Base-by-base conservation (phyloP, 2,888 invertebrate genomes). In the Plemyria rubiginata region DNA sequence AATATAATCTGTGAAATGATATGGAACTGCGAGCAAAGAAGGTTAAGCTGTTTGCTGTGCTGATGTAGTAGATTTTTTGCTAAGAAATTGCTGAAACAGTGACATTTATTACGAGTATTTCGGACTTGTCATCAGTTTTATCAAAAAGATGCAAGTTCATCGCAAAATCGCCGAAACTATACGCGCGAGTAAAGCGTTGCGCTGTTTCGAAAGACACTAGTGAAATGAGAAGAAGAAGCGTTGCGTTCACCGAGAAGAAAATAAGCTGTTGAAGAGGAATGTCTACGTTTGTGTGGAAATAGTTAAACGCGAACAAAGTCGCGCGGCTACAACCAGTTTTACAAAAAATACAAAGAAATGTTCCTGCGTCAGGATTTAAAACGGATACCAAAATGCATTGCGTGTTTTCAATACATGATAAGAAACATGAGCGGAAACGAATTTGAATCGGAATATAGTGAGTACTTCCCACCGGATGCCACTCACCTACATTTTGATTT, bases 391-490 rank as follows among this genome's bases (percentile, higher is more conserved):
- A 45, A 65, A 50, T 53, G 43, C 8, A 60, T 71, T 67, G 74
- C 70, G 63, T 61, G 66, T 68, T 72, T 70, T 77, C 74, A 74
- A 64, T 55, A 65, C 70, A 74, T 58, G 66, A 65, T 69, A n/a
- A n/a, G n/a, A n/a, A n/a, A 60, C 51, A 22, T 65, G 57, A 73
- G 60, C 87, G 91, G 91, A 92, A 87, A 79, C 78, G 74, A 81
- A 89, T 91, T 90, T 89, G 77, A 91, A 91, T 92, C 78, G 75
- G 74, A 87, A 86, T 85, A 88, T 87, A 85, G 89, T 66, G 69
- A 79, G 81, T 82, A 84, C 80, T 90, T 90, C 92, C 91, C 82
- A 76, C 78, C 89, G 91, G 91, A 91, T 90, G 72, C 73, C 80
- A 67, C 78, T 70, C 81, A 70, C 80, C 84, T 80, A 80, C 77